Conservation (phyloP, 1,140 invertebrate species). For the Drosophila burlai region DNA sequence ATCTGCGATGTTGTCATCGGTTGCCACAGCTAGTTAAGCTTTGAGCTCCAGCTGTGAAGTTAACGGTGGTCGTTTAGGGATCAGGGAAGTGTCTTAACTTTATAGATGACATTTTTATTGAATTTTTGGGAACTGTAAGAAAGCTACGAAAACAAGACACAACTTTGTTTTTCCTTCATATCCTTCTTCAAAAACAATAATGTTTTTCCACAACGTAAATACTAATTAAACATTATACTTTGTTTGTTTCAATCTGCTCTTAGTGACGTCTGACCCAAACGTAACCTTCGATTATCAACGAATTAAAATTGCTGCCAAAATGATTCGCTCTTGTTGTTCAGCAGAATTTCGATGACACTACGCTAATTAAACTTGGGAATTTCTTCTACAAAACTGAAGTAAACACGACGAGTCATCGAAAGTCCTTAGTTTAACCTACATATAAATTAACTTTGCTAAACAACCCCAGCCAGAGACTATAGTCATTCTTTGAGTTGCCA, state of each 20-base stretch:
- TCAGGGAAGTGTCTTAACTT: constrained; percentile 13
- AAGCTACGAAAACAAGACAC: neutral
- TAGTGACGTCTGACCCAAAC: constrained; percentile 31
- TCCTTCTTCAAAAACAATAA: constrained; percentile 3
- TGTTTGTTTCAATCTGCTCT: constrained; percentile 10
- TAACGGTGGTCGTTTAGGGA: constrained; percentile 21
- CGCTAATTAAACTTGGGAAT: constrained; percentile 32
- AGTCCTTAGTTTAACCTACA: neutral
- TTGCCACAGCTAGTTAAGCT: constrained; percentile 35
- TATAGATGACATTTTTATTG: neutral
- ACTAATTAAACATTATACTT: neutral
- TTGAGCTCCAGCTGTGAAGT: constrained; percentile 33
- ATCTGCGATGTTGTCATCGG: constrained; percentile 71
- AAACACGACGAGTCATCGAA: constrained; percentile 33
- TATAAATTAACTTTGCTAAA: neutral
- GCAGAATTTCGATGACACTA: constrained; percentile 50
- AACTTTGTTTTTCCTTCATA: neutral
- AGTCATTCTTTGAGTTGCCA: neutral
- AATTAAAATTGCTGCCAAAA: constrained; percentile 34
- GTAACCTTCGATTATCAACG: constrained; percentile 51
- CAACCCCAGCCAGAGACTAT: neutral
- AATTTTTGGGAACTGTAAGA: neutral
- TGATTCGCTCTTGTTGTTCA: constrained; percentile 42
- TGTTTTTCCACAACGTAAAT: neutral
- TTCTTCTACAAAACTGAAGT: constrained; percentile 23